phyloP scores from a whole-genome alignment of 2,888 invertebrate species.

The Euplagia quadripunctaria region DNA sequence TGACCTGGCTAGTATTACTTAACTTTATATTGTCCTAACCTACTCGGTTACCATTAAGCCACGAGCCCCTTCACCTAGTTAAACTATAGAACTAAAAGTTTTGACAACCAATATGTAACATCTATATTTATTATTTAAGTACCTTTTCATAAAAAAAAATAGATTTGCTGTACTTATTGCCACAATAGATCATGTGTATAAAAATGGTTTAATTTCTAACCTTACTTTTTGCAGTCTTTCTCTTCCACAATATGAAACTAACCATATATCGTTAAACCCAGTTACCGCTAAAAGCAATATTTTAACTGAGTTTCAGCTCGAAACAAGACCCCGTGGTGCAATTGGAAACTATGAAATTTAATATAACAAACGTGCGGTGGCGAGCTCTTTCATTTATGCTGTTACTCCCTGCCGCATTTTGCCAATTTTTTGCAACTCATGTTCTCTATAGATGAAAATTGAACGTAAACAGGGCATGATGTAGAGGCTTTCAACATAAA shows the following conservation, averaged over 20 bases:
- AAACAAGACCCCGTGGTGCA: conserved; percentile 20
- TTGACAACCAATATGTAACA: no score
- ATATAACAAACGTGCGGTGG: conserved; percentile 7
- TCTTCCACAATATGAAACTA: background rate
- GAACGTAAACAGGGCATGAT: background rate
- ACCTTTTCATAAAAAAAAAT: no score
- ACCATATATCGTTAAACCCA: conserved; percentile 1
- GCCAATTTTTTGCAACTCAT: background rate
- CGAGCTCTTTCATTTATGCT: background rate
- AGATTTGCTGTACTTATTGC: no score
- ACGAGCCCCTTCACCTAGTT: no score
- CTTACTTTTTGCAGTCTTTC: no score
- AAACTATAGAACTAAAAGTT: no score
- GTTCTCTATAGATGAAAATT: conserved; percentile 3
- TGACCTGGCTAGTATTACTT: no score
- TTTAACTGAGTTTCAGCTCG: background rate
- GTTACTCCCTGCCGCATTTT: background rate
- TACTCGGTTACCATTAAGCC: no score
- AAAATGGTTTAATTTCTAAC: background rate
- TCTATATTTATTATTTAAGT: no score
- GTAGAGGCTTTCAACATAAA: background rate
- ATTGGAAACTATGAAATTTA: conserved; percentile 46
- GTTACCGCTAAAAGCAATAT: conserved; percentile 6
- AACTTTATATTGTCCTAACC: no score
- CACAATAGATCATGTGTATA: background rate